Percentiles rank a stretch among this genome's conserved stretches.
These are phyloP conservation scores for Agrotis ipsilon DNA, from an alignment of 2,888 invertebrate genomes.

Conservation along the genomic window DNA sequence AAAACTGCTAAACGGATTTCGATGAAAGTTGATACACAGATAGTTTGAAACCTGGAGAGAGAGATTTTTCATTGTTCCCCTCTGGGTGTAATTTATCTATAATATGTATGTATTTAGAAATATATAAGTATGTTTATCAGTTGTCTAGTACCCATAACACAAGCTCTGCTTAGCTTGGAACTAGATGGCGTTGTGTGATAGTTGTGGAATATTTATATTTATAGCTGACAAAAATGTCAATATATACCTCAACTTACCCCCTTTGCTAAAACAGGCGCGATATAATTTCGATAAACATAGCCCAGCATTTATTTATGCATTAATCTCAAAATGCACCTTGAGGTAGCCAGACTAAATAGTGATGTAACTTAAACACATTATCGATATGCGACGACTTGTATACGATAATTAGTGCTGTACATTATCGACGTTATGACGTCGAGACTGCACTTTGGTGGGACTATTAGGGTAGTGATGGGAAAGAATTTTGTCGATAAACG, in stretches of 20 bases:
- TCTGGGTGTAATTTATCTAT: too few relatives aligned
- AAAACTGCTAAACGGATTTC: neutral
- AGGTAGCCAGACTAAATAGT: conserved; percentile 63
- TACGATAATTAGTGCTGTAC: conserved; percentile 84
- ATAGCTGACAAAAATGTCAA: too few relatives aligned
- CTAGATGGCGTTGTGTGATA: too few relatives aligned
- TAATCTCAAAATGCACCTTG: conserved; percentile 34
- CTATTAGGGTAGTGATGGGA: conserved; percentile 79
- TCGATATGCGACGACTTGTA: conserved; percentile 71
- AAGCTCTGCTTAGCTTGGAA: too few relatives aligned
- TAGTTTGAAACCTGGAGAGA: too few relatives aligned
- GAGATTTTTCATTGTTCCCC: too few relatives aligned
- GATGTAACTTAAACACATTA: conserved; percentile 72
- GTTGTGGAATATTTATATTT: too few relatives aligned
- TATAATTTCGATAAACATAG: conserved; percentile 6
- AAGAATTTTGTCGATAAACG: conserved; percentile 38
- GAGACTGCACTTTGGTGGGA: conserved; percentile 85
- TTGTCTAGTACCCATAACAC: too few relatives aligned
- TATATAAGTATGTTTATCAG: too few relatives aligned
- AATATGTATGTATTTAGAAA: too few relatives aligned
- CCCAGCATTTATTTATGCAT: conserved; percentile 29
- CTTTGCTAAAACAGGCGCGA: neutral
- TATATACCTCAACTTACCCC: neutral
- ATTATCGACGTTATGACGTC: conserved; percentile 86
- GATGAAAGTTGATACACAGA: too few relatives aligned